These are phyloP conservation scores for Notoglanidium macrostoma DNA, from an alignment of 2,797 vertebrate genomes.

Conservation along the genomic window DNA sequence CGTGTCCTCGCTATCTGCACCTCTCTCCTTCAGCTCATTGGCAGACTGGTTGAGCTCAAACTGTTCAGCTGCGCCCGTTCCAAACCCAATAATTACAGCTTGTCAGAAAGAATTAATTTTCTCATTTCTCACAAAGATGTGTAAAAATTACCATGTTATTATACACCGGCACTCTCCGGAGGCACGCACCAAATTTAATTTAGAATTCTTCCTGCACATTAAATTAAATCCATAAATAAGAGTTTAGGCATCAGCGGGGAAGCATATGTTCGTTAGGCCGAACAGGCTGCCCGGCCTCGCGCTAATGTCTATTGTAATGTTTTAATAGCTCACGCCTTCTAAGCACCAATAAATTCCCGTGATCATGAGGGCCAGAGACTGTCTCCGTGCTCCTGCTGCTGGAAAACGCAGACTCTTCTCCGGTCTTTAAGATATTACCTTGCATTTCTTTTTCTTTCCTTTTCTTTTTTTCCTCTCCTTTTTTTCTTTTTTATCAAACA, in stretches of 20 bases:
- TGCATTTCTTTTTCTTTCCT: neutral
- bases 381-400: constrained; percentile 34
- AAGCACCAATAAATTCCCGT: constrained; percentile 96
- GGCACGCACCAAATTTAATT: constrained; percentile 99
- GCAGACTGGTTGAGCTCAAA: constrained; percentile 93
- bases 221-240: constrained; percentile 99
- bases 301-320: constrained; percentile 98
- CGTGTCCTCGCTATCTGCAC: constrained; percentile 62
- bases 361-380: constrained; percentile 87
- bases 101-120: constrained; percentile 99
- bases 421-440: neutral
- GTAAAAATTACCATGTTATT: constrained; percentile 99
- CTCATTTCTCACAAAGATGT: constrained; percentile 99
- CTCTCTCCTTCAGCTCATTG: constrained; percentile 85
- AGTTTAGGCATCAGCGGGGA: constrained; percentile 96
- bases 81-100: constrained; percentile 99
- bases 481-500: neutral
- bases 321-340: constrained; percentile 96
- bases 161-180: constrained; percentile 99
- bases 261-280: constrained; percentile 99
- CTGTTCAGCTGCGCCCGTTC: constrained; percentile 99
- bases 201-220: constrained; percentile 99
- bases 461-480: neutral
- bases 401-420: neutral
- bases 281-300: constrained; percentile 82